A percentile compares a stretch with the other conserved stretches of the same genome.
Evolutionary conservation across 2,797 vertebrate species (phyloP).

Genomic region (Mionectes olivaceus): DNA sequence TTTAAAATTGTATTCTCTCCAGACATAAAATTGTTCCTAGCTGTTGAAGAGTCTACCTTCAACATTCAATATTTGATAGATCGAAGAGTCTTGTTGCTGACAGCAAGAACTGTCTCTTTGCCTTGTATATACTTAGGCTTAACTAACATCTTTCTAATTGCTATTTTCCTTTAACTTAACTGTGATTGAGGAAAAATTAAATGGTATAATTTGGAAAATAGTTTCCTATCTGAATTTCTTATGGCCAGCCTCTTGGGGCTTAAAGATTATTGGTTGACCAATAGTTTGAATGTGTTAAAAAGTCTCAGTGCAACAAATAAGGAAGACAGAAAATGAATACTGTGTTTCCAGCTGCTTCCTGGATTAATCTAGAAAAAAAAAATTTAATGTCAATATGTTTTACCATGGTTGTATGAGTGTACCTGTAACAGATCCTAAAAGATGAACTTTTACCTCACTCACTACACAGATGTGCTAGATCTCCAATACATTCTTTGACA

Average conservation of each 20-base stretch:
- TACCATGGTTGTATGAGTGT: not conserved
- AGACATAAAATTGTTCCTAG: constrained; percentile 31
- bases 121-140: constrained; percentile 19
- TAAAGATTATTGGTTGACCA: not conserved
- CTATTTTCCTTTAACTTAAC: constrained; percentile 39
- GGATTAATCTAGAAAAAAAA: not conserved
- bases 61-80: constrained; percentile 28
- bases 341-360: not conserved
- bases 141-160: constrained; percentile 29
- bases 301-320: not conserved
- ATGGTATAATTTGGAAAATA: constrained; percentile 39
- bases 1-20: constrained; percentile 19
- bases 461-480: not conserved
- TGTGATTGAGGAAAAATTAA: constrained; percentile 25
- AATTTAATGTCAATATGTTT: not conserved
- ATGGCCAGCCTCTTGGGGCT: not conserved
- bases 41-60: constrained; percentile 49
- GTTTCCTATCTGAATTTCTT: constrained; percentile 3
- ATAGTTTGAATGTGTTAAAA: not conserved
- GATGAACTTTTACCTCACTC: not conserved
- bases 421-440: not conserved
- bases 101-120: constrained; percentile 3
- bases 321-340: not conserved
- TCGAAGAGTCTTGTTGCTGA: not conserved
- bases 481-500: not conserved